phyloP scores from a whole-genome alignment of 2,113 vertebrate species.

The Physeter macrocephalus region DNA sequence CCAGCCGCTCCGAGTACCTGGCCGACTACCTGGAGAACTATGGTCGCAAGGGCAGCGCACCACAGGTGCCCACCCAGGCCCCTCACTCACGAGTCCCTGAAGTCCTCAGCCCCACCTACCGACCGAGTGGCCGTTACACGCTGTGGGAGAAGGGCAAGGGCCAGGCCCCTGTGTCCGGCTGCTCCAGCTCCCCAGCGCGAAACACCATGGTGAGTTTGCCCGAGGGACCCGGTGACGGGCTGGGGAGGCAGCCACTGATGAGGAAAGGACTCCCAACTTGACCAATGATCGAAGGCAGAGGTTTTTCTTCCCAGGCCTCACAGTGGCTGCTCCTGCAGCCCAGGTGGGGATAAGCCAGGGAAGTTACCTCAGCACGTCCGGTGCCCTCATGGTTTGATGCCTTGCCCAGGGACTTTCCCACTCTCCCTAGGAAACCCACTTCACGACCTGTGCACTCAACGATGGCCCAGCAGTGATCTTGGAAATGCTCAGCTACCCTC shows the following conservation, averaged over 20 bases:
- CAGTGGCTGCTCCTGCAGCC: not conserved
- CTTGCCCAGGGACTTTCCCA: not conserved
- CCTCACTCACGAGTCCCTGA: constrained; percentile 57
- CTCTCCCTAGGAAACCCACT: constrained; percentile 3
- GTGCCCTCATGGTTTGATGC: not conserved
- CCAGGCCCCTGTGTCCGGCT: constrained; percentile 34
- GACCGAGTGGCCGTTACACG: constrained; percentile 75
- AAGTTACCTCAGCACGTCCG: not conserved
- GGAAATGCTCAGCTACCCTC: not conserved
- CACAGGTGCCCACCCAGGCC: constrained; percentile 20
- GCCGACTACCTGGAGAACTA: constrained; percentile 75
- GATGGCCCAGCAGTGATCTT: not conserved
- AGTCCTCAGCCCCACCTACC: constrained; percentile 67
- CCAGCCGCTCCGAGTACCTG: constrained; percentile 70
- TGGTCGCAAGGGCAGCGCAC: constrained; percentile 58
- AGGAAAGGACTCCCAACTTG: not conserved
- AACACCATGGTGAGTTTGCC: constrained; percentile 73
- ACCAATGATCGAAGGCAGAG: not conserved
- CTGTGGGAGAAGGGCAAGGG: constrained; percentile 78
- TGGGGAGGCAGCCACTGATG: not conserved
- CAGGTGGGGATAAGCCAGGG: not conserved
- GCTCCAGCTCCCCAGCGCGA: not conserved
- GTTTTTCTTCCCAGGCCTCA: not conserved
- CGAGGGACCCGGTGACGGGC: not conserved
- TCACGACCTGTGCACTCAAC: not conserved